Evolutionary conservation across 37 sponge, comb jelly and placozoan species (phyloP), one percentile per base, ranked within the genome.

Genomic region (Halisarca cf. caerulea): DNA sequence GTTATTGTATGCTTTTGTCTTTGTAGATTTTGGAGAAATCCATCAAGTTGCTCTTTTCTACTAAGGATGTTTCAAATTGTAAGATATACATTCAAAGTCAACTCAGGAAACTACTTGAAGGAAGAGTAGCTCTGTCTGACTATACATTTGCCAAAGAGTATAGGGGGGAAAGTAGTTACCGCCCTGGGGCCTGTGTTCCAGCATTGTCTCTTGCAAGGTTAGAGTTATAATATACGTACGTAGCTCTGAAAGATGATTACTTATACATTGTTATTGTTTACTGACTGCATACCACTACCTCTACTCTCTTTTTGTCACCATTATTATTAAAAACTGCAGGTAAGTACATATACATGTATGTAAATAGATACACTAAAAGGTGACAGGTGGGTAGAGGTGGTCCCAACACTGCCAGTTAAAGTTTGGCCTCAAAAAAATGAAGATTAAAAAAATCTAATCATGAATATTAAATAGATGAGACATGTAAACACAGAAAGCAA

Each of bases 91-190:
- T 98, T 9, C 87, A 91, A 80, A 75, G 81, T 7, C 98, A 98
- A 87, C 91, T 82, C 40, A 79, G 58, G 20, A 95, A 95, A 66
- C 57, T 98, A 25, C 59, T 90, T 32, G 71, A 82, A 20, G 93
- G 78, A 40, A 38, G 43, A 28, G 86, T 91, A 28, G 59, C 88
- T 30, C 24, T 93, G 47, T 85, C 87, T 34, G 96, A 98, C 71
- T 91, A 80, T 78, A 90, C 70, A 25, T 88, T 98, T 80, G 98
- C 98, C 40, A 93, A 91, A 59, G 98, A 98, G 58, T 98, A 93
- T 88, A 86, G 98, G n/a, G 98, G 98, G 17, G 83, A 40, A 28
- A 32, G 55, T 25, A 72, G 92, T 15, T 98, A 98, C 62, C 89
- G 90, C 33, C 96, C 95, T 38, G 92, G 92, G 6, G 94, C 94